Base-by-base conservation (phyloP, 2,797 vertebrate genomes). In the Sebastes glaucus region DNA sequence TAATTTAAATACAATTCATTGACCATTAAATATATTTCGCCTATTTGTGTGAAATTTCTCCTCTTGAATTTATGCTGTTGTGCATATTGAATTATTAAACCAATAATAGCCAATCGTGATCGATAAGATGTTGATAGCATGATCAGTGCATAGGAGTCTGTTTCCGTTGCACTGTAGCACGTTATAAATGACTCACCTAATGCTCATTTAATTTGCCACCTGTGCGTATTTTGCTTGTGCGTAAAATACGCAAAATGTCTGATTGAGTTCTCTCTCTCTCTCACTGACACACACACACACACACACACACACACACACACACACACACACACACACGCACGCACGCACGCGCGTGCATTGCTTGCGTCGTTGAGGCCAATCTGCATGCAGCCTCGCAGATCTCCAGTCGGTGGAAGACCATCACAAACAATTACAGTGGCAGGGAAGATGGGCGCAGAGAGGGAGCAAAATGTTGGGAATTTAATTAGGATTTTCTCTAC, bases 281-380 rank as follows among this genome's bases (percentile, higher is more conserved):
- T 9, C 30, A 32, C 32, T 9, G 8, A 32, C 38, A 14, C 42
- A 49, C 63, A 18, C 20, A n/a, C 25, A 22, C 10, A 32, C 82
- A 16, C 59, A 38, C 70, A 49, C 53, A 20, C 42, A 14, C 20
- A 23, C n/a, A 11, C 52, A 5, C 46, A 9, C 49, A 10, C 64
- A n/a, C 18, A 20, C 25, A 22, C 9, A 25, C 25, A 25, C 25
- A 25, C 25, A 25, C 25, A 25, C 25, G 25, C n/a, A n/a, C n/a
- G n/a, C n/a, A n/a, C n/a, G n/a, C n/a, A n/a, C n/a, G n/a, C n/a
- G n/a, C n/a, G n/a, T n/a, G 27, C 82, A 20, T 57, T 32, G 46
- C 63, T 18, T 3, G 30, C 16, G 81, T 87, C 82, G 84, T 91
- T 89, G 4, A 87, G 79, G 52, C 70, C 86, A 80, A 84, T 92